Base-by-base conservation (phyloP, 1,140 invertebrate genomes). In the Acromyrmex echinatior region DNA sequence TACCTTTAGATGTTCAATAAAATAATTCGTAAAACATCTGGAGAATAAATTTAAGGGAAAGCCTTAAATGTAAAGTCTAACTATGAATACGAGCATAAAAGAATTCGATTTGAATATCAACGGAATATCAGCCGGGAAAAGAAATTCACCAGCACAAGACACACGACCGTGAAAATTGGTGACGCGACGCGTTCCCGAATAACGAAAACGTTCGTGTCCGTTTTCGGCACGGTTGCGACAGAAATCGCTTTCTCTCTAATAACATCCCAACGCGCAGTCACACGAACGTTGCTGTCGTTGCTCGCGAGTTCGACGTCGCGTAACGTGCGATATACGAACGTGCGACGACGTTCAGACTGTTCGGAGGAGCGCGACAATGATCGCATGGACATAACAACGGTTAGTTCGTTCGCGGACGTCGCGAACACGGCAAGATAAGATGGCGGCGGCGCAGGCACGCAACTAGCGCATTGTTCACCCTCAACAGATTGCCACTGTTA, bases 221-320 rank as follows among this genome's bases (percentile, higher is more conserved):
- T 90, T 90, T 87, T 90, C 49, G 89, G 63, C 87, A 53, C 87
- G 53, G 81, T 56, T 49, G 31, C 82, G 39, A 86, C 82, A 79
- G 88, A 91, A 92, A 90, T 89, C 81, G 90, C 90, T 92, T 90
- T 92, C 90, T 92, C 90, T 92, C 85, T 31, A 62, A 39, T 79
- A 77, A 87, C 86, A 80, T 90, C 73, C 53, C 60, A 39, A 25
- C 35, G 56, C 35, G 56, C 60, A 68, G 80, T 86, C 65, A 84
- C 82, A 70, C 68, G 74, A 79, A 89, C 76, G 74, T 87, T 87
- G 79, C 66, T 53, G 60, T 66, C 39, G 71, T 79, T 51, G 45
- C 39, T 51, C 70, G 53, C 79, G 62, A 25, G 39, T 35, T 45
- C 31, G 79, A 62, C 53, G 68, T 82, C 80, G 68, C 35, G 66